A percentile compares a stretch with the other conserved stretches of the same genome.
These are phyloP conservation scores for Pelobates fuscus DNA, from an alignment of 2,113 vertebrate species.

Conservation along the genomic window DNA sequence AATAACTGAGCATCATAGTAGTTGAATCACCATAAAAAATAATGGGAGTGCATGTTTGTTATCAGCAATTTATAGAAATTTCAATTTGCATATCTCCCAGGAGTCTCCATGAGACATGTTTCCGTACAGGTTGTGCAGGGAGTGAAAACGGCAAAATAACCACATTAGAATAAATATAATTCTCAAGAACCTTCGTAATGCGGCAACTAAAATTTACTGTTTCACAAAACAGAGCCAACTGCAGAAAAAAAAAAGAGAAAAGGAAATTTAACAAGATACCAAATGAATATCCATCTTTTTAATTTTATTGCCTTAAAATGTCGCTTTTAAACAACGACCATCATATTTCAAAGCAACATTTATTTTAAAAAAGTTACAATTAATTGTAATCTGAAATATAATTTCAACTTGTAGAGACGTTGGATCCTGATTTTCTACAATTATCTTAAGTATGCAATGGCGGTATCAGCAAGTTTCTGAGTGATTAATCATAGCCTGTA, in stretches of 20 bases:
- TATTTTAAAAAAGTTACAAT: conserved; percentile 17
- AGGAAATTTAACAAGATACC: background rate
- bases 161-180: background rate
- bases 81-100: too few species aligned
- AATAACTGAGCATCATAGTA: too few species aligned
- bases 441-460: conserved; percentile 41
- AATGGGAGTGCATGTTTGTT: too few species aligned
- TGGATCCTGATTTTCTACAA: conserved; percentile 26
- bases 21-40: too few species aligned
- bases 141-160: too few species aligned
- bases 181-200: background rate
- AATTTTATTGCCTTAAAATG: conserved; percentile 8
- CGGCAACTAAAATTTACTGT: conserved; percentile 14
- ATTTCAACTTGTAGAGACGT: background rate
- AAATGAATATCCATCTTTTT: conserved; percentile 15
- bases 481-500: conserved; percentile 34
- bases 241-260: background rate
- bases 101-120: too few species aligned
- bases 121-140: too few species aligned
- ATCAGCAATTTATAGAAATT: too few species aligned
- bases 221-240: conserved; percentile 6
- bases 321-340: conserved; percentile 2
- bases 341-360: background rate
- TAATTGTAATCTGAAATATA: conserved; percentile 35
- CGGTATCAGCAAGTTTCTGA: conserved; percentile 19